These are phyloP conservation scores for Phaedon cochleariae DNA, from an alignment of 2,888 invertebrate genomes.

Conservation along the genomic window DNA sequence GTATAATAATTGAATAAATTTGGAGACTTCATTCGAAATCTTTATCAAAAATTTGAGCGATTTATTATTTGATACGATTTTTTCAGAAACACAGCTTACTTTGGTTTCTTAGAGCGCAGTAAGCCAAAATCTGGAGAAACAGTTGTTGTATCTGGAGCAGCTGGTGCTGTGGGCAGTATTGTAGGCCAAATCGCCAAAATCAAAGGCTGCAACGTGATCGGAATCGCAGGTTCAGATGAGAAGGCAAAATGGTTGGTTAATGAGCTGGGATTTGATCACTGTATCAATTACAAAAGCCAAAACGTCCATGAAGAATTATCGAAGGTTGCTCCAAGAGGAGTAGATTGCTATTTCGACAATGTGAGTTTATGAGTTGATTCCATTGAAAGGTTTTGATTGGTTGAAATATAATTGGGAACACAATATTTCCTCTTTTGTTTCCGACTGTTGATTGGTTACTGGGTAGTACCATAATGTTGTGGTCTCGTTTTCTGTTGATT, in stretches of 20 bases:
- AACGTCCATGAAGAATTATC: constrained; percentile 66
- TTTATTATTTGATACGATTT: too few species aligned
- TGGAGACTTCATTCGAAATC: too few species aligned
- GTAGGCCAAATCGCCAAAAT: constrained; percentile 84
- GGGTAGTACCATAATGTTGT: too few species aligned
- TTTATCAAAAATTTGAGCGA: too few species aligned
- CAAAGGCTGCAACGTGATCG: constrained; percentile 74
- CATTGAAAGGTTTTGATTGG: too few species aligned
- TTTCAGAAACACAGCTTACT: constrained; percentile 80
- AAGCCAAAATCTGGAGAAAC: constrained; percentile 76
- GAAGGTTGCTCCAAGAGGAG: constrained; percentile 71
- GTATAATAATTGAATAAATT: too few species aligned
- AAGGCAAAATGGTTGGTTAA: constrained; percentile 74
- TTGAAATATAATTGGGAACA: too few species aligned
- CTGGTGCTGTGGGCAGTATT: constrained; percentile 80
- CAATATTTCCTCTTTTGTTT: too few species aligned
- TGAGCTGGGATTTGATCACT: constrained; percentile 73
- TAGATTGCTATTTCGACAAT: constrained; percentile 82
- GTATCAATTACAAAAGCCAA: constrained; percentile 76
- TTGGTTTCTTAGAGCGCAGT: constrained; percentile 77
- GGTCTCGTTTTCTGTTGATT: too few species aligned
- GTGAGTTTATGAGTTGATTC: constrained; percentile 61
- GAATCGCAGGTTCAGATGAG: constrained; percentile 75
- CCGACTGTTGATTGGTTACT: too few species aligned
- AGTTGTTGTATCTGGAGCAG: constrained; percentile 78